Conservation (phyloP, 1,140 invertebrate genomes). For the Armadillidium nasatum region DNA sequence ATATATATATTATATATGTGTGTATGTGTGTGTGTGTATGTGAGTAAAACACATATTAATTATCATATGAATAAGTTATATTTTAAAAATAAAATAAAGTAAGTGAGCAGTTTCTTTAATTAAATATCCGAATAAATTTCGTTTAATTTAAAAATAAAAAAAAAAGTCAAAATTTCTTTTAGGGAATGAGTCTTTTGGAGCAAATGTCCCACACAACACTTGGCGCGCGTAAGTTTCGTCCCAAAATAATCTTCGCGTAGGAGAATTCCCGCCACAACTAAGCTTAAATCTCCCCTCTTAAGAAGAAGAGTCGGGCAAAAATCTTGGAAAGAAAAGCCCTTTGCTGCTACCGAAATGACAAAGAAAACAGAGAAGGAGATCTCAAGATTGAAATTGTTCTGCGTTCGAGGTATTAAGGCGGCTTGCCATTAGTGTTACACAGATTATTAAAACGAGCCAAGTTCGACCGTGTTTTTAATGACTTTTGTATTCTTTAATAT, state of each 20-base stretch:
- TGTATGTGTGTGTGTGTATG: neutral
- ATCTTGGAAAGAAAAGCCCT: neutral
- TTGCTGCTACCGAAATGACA: neutral
- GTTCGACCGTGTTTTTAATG: slow-evolving; percentile 1
- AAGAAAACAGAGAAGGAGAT: neutral
- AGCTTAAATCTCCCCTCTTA: slow-evolving; percentile 12
- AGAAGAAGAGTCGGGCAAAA: neutral
- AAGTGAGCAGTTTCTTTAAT: slow-evolving; percentile 10
- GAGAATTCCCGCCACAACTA: neutral
- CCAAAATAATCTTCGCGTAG: neutral
- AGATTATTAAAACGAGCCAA: slow-evolving; percentile 10
- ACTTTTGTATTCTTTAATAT: slow-evolving; percentile 14
- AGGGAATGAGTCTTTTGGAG: neutral
- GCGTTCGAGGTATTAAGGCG: slow-evolving; percentile 1
- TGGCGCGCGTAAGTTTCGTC: neutral
- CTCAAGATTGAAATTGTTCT: slow-evolving; percentile 10
- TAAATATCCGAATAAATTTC: slow-evolving; percentile 3
- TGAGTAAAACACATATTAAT: neutral
- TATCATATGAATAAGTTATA: neutral
- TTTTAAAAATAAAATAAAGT: neutral
- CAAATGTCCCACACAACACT: neutral
- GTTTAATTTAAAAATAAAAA: neutral
- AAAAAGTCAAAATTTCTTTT: neutral
- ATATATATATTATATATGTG: neutral
- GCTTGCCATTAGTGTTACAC: slow-evolving; percentile 6